Evolutionary conservation across 2,888 invertebrate species (phyloP), one percentile per base, ranked within the genome.

Genomic region (Thera obeliscata): DNA sequence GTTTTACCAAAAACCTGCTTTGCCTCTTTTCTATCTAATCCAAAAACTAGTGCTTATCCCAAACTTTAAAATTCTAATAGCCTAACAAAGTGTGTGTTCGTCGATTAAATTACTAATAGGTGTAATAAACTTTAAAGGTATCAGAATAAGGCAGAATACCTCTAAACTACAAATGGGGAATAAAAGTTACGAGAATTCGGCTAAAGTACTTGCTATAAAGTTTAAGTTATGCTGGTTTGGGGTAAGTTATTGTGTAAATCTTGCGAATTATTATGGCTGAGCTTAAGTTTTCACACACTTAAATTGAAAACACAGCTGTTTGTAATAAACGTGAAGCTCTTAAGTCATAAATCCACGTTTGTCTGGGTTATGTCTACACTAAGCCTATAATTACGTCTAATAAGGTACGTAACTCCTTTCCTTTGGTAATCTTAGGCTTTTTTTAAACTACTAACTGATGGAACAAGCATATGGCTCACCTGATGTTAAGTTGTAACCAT

Each of bases 141-240:
- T 43, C 41, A 59, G 41, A 60, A 56, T 48, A 59, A 67, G 35
- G 49, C 36, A 43, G 58, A 63, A 49, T 61, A 64, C 48, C 46
- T 57, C 12, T 41, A 59, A 58, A 61, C 58, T 64, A 63, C 56
- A 63, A 68, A 60, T 57, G n/a, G 56, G 36, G 56, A n/a, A 54
- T 64, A 55, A 64, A 67, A 64, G 57, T 61, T 61, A 58, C 35
- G 61, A 57, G 64, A 48, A 60, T 64, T 64, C 36, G 35, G 57
- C 66, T 64, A 64, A 22, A 70, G 66, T 64, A 66, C 63, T 63
- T 49, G 64, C 54, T 61, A 61, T 63, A 55, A 65, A 69, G 56
- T 59, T 69, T 22, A 63, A 67, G 64, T 62, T 69, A 69, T 65
- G 12, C 55, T 57, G 55, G 49, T 64, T 66, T 55, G 50, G 48